phyloP scores from a whole-genome alignment of 1,140 invertebrate genomes.

The Pseudachorutes palmiensis region DNA sequence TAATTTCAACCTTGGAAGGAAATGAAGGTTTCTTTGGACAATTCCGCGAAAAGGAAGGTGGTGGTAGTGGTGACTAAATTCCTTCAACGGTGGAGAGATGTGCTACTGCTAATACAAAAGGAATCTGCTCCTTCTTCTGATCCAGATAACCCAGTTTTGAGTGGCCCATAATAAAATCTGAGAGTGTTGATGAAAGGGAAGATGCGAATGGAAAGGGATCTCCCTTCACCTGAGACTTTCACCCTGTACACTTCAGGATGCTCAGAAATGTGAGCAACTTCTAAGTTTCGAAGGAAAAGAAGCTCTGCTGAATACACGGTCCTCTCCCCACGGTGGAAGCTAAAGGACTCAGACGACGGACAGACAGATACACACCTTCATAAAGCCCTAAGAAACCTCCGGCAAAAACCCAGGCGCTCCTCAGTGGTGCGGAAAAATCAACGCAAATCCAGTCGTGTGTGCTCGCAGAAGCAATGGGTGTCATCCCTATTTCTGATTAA shows the following conservation, averaged over 20 bases:
- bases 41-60: background rate
- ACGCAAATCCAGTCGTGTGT: too few relatives aligned
- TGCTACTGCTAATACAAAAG: background rate
- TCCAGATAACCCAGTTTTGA: background rate
- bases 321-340: background rate
- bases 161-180: background rate
- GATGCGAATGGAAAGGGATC: background rate
- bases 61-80: background rate
- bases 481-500: too few relatives aligned
- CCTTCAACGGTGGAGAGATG: too few relatives aligned
- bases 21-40: too few relatives aligned
- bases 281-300: background rate
- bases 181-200: constrained; percentile 4
- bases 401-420: background rate
- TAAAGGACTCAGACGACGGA: background rate
- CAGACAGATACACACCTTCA: background rate
- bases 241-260: background rate
- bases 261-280: background rate
- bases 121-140: background rate
- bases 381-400: background rate
- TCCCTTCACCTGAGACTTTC: background rate
- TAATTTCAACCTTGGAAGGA: too few relatives aligned
- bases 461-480: too few relatives aligned
- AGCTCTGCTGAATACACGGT: background rate
- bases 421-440: too few relatives aligned